These are phyloP conservation scores for Belgica antarctica DNA, from an alignment of 2,888 invertebrate genomes.

Conservation along the genomic window DNA sequence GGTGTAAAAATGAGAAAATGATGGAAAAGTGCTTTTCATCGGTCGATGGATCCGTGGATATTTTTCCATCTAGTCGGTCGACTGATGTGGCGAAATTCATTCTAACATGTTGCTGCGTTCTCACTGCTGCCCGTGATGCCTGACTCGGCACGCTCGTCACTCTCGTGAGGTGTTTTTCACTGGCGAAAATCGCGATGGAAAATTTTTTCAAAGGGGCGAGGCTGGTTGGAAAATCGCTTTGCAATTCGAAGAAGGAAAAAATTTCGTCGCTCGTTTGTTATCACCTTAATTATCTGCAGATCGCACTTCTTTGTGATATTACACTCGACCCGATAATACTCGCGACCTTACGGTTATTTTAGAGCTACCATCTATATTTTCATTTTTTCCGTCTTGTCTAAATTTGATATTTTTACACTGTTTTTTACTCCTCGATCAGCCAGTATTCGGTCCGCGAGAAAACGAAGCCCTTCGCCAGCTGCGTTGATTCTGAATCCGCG, in stretches of 20 bases:
- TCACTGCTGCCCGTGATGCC: not conserved
- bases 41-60: slow-evolving; percentile 19
- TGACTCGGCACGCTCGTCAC: not conserved
- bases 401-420: too few relatives aligned
- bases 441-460: too few relatives aligned
- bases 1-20: slow-evolving; percentile 32
- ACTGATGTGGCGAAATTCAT: not conserved
- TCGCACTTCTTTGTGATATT: slow-evolving; percentile 39
- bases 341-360: too few relatives aligned
- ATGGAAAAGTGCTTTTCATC: slow-evolving; percentile 43
- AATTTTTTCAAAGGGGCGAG: slow-evolving; percentile 37
- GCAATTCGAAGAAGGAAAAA: not conserved
- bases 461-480: too few relatives aligned
- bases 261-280: not conserved
- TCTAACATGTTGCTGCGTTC: not conserved
- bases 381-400: too few relatives aligned
- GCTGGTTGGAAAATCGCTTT: slow-evolving; percentile 29
- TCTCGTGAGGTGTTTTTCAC: not conserved
- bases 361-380: too few relatives aligned
- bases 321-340: slow-evolving; percentile 28
- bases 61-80: not conserved
- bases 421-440: too few relatives aligned
- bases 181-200: slow-evolving; percentile 32
- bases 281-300: slow-evolving; percentile 43
- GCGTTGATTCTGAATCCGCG: too few relatives aligned